phyloP scores from a whole-genome alignment of 1,140 invertebrate species.

The Achatina immaculata region DNA sequence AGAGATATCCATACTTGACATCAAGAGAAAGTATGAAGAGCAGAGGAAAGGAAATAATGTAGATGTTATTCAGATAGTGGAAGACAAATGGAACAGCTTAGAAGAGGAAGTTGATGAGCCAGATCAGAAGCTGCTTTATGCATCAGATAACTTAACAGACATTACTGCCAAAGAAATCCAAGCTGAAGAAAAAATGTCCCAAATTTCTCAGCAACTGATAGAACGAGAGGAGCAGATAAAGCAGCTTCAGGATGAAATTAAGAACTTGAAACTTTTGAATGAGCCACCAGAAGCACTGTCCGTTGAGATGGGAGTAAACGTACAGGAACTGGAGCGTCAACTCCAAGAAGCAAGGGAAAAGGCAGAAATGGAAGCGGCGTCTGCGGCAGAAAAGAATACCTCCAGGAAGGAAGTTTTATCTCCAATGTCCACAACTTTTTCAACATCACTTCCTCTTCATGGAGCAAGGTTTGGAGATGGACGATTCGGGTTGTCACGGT shows the following conservation, averaged over 20 bases:
- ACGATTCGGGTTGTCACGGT: slow-evolving; percentile 24
- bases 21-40: slow-evolving; percentile 29
- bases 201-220: slow-evolving; percentile 12
- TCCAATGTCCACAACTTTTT: not conserved
- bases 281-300: not conserved
- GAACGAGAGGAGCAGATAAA: slow-evolving; percentile 35
- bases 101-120: slow-evolving; percentile 15
- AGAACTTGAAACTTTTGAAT: slow-evolving; percentile 11
- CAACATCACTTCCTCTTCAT: not conserved
- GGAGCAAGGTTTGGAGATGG: slow-evolving; percentile 17
- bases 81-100: slow-evolving; percentile 3
- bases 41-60: slow-evolving; percentile 25
- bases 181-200: slow-evolving; percentile 8
- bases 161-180: not conserved
- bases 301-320: not conserved
- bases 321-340: slow-evolving; percentile 40
- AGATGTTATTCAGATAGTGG: slow-evolving; percentile 31
- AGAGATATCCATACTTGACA: slow-evolving; percentile 1
- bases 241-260: slow-evolving; percentile 35
- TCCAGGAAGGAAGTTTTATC: not conserved
- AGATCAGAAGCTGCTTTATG: not conserved
- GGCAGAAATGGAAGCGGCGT: not conserved
- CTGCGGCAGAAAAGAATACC: not conserved
- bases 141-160: not conserved
- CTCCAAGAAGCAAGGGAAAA: slow-evolving; percentile 8